A percentile compares a stretch with the other conserved stretches of the same genome.
These are phyloP conservation scores for Chitala chitala DNA, from an alignment of 2,113 vertebrate genomes.

Conservation along the genomic window DNA sequence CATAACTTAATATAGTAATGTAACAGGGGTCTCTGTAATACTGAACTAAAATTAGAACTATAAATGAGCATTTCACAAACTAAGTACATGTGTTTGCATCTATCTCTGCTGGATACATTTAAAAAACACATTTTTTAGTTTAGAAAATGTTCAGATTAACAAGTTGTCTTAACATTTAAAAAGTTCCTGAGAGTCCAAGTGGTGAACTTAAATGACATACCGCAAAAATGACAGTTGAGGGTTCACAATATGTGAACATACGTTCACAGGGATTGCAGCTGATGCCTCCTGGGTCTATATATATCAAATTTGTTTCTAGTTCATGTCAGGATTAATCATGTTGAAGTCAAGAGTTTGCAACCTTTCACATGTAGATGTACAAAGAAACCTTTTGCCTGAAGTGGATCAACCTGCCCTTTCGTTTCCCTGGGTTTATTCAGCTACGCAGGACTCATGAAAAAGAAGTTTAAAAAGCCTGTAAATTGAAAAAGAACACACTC, in stretches of 20 bases:
- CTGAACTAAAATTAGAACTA: too few relatives aligned
- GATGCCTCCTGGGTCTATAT: slow-evolving; percentile 46
- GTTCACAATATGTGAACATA: slow-evolving; percentile 52
- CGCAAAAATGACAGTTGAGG: slow-evolving; percentile 39
- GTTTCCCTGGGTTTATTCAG: neutral
- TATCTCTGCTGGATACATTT: too few relatives aligned
- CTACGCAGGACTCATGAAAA: neutral
- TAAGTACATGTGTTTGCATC: too few relatives aligned
- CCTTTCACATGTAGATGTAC: neutral
- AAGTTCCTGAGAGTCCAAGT: neutral
- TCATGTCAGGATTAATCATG: slow-evolving; percentile 51
- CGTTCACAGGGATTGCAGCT: slow-evolving; percentile 47
- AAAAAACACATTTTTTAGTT: too few relatives aligned
- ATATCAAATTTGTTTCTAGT: slow-evolving; percentile 48
- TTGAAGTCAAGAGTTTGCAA: slow-evolving; percentile 43
- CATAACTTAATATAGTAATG: too few relatives aligned
- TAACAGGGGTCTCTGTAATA: too few relatives aligned
- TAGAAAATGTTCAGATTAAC: neutral
- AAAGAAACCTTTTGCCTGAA: slow-evolving; percentile 26
- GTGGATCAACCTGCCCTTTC: slow-evolving; percentile 19
- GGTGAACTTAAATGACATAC: neutral
- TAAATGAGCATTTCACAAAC: too few relatives aligned
- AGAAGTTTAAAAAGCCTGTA: slow-evolving; percentile 7
- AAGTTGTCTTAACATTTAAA: neutral
- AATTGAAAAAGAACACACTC: too few relatives aligned